Evolutionary conservation across 2,888 invertebrate genomes (phyloP).

Genomic region (Xestoiulus laeticollis): DNA sequence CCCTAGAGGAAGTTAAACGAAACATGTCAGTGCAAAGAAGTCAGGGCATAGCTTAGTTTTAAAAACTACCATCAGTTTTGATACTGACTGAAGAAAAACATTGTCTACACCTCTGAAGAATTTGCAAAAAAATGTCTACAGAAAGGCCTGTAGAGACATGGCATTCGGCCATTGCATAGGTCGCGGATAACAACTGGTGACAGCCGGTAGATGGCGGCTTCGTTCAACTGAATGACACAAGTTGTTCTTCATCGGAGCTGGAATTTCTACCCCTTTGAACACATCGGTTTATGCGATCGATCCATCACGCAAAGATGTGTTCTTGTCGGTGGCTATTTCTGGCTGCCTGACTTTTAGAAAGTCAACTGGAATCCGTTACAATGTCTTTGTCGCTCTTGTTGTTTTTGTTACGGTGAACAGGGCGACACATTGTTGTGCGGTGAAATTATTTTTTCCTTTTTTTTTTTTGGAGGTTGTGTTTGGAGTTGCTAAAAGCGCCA

Average conservation of each 20-base stretch:
- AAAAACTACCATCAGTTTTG: too few relatives aligned
- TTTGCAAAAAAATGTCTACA: too few relatives aligned
- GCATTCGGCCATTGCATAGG: neutral
- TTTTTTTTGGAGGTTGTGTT: constrained; percentile 38
- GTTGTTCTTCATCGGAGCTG: neutral
- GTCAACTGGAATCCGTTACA: neutral
- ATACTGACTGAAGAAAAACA: too few relatives aligned
- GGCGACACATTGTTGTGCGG: constrained; percentile 16
- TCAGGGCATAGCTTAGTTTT: too few relatives aligned
- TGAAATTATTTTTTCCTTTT: neutral
- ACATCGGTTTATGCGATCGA: neutral
- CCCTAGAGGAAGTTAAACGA: too few relatives aligned
- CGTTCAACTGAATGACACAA: neutral
- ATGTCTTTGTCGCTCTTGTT: neutral
- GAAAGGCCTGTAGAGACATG: neutral
- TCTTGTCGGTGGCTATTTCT: neutral
- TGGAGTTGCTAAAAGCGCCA: neutral
- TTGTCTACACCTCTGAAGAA: too few relatives aligned
- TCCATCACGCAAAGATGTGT: neutral
- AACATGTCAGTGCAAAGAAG: too few relatives aligned
- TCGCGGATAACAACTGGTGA: neutral
- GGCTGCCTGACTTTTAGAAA: neutral
- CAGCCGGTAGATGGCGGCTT: constrained; percentile 30
- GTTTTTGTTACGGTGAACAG: neutral
- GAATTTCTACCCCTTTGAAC: constrained; percentile 16